These are phyloP conservation scores for Elephas maximus DNA, from an alignment of 2,113 vertebrate genomes.

Conservation along the genomic window DNA sequence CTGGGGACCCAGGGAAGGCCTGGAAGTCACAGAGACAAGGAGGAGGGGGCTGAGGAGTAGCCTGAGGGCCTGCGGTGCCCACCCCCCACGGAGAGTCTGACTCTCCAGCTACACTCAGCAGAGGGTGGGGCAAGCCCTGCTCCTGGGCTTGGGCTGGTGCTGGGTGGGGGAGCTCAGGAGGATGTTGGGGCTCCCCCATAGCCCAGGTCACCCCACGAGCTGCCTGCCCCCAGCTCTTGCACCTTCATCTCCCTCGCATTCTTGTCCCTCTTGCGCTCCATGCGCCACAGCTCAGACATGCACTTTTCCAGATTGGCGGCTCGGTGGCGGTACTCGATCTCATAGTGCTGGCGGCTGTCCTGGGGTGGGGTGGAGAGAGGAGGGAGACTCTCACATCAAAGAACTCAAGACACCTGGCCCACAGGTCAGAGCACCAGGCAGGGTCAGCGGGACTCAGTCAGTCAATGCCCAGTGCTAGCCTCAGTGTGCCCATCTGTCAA, in stretches of 20 bases:
- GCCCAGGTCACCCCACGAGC: accelerated
- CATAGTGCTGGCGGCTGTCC: conserved; percentile 94
- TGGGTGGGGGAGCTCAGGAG: not conserved
- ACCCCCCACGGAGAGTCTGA: accelerated
- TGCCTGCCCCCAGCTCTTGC: not conserved
- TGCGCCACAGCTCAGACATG: conserved; percentile 92
- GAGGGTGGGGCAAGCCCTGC: not conserved
- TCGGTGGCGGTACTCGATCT: conserved; percentile 93
- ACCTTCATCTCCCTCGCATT: conserved; percentile 91
- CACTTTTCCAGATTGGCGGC: conserved; percentile 89
- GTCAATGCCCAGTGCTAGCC: not conserved
- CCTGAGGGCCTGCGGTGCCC: not conserved
- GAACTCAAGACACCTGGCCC: not conserved
- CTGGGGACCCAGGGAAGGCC: not conserved
- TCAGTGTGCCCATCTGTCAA: not conserved
- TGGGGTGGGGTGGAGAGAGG: conserved; percentile 68
- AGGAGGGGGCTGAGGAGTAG: accelerated
- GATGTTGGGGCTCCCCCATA: not conserved
- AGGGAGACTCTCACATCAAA: not conserved
- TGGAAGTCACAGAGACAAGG: not conserved
- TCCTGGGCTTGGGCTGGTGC: not conserved
- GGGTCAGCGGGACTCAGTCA: not conserved
- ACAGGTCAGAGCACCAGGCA: not conserved
- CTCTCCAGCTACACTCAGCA: not conserved
- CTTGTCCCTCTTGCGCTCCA: conserved; percentile 90